Conservation (phyloP, 2,797 vertebrate genomes). For the Oophaga sylvatica region DNA sequence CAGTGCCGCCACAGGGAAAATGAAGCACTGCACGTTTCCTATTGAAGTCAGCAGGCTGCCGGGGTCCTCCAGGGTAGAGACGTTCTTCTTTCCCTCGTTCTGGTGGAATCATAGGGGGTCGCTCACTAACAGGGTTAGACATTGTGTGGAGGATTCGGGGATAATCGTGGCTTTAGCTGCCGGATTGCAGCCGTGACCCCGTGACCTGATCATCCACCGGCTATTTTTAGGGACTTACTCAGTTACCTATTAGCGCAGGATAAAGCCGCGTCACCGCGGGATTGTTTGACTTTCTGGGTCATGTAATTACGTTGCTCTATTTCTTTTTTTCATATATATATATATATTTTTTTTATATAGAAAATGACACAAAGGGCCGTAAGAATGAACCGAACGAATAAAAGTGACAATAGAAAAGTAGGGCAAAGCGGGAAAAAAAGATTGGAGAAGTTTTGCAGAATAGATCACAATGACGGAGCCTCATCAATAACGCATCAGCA, state of each 20-base stretch:
- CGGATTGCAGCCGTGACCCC: not conserved
- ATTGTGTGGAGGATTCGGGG: not conserved
- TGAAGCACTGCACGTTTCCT: not conserved
- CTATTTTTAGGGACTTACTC: slow-evolving; percentile 17
- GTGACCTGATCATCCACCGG: not conserved
- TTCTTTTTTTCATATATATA: too few relatives aligned
- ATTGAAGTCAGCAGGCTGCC: not conserved
- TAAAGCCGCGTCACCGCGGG: not conserved
- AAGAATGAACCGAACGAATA: not conserved
- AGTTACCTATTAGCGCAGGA: slow-evolving; percentile 13
- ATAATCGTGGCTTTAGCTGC: not conserved
- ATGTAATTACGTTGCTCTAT: slow-evolving; percentile 1
- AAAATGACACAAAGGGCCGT: not conserved
- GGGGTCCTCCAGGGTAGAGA: not conserved
- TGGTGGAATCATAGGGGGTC: not conserved
- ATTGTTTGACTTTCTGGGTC: slow-evolving; percentile 6
- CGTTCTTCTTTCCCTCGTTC: not conserved
- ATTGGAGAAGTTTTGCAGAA: too few relatives aligned
- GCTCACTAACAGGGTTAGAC: not conserved
- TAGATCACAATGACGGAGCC: not conserved
- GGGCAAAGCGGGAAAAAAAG: not conserved
- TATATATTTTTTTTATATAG: not conserved
- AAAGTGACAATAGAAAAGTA: not conserved
- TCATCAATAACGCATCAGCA: not conserved
- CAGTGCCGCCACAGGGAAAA: not conserved